Evolutionary conservation across 2,797 vertebrate genomes (phyloP), one percentile per base, ranked within the genome.

Genomic region (Pagetopsis macropterus): DNA sequence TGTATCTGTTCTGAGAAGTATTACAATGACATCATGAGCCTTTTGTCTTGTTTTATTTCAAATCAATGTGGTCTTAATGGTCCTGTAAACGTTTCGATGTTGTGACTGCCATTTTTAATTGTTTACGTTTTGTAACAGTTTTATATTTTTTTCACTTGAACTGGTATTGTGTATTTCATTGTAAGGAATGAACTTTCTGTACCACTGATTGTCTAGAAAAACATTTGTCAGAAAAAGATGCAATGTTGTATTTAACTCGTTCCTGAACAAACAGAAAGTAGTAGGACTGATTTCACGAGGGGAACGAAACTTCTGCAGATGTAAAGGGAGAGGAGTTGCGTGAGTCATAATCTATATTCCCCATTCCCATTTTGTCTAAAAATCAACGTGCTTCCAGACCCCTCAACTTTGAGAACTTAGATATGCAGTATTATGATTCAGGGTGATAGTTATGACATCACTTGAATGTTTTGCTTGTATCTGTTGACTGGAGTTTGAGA

Each of bases 351-450:
- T 76, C 73, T 37, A 54, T 68, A 40, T 63, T 75, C 76, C 54
- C 77, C 65, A 79, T 75, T 68, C 41, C 15, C 23, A 80, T 75
- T 79, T 79, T 87, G 46, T 85, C 23, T 63, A 56, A 71, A 77
- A 79, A 80, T 91, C 84, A 15, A 62, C 66, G 88, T 87, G 90
- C 92, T 92, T 93, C 93, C 90, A 90, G 66, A 76, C 56, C 19
- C 62, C 43, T 79, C 52, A 68, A 67, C 66, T 45, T 58, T 67
- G 68, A 82, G 37, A 87, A 73, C 61, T 61, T 78, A 70, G 73
- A 84, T 73, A 76, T 84, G 78, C 77, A 88, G 81, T 76, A 66
- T 85, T 61, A 48, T 48, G 75, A 71, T 31, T 75, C 62, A 58
- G 75, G 75, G 73, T 65, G 43, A 82, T 78, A 82, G 44, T 55